phyloP scores from a whole-genome alignment of 37 sponge, comb jelly and placozoan genomes.

The Lycopodina hypogea region DNA sequence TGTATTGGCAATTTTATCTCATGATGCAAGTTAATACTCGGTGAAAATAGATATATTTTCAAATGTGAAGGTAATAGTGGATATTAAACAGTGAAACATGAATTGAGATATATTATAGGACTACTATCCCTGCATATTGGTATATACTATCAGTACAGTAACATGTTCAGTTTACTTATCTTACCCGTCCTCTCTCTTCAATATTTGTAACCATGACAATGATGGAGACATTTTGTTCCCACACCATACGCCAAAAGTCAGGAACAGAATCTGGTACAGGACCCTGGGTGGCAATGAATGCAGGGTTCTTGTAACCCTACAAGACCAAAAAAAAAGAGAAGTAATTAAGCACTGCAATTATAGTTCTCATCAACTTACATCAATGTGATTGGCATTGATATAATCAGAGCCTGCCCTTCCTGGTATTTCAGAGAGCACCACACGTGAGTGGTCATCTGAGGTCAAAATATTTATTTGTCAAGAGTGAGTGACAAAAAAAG shows the following conservation, averaged over 20 bases:
- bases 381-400: constrained; percentile 90
- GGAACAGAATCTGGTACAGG: constrained; percentile 75
- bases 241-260: constrained; percentile 96
- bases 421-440: constrained; percentile 53
- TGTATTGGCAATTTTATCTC: no score
- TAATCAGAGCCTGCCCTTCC: constrained; percentile 80
- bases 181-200: constrained; percentile 85
- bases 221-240: constrained; percentile 71
- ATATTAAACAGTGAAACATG: no score
- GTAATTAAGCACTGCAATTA: background rate
- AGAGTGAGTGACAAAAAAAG: background rate
- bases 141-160: no score
- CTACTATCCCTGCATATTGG: no score
- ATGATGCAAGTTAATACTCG: no score
- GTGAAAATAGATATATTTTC: no score
- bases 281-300: constrained; percentile 82
- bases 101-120: no score
- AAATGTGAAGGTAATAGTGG: no score
- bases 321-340: background rate
- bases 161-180: no score
- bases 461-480: background rate
- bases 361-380: constrained; percentile 51
- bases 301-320: constrained; percentile 44
- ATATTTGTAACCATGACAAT: constrained; percentile 94
- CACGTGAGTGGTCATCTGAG: constrained; percentile 91